Conservation (phyloP, 1,140 invertebrate genomes). For the Drosophila sp. region DNA sequence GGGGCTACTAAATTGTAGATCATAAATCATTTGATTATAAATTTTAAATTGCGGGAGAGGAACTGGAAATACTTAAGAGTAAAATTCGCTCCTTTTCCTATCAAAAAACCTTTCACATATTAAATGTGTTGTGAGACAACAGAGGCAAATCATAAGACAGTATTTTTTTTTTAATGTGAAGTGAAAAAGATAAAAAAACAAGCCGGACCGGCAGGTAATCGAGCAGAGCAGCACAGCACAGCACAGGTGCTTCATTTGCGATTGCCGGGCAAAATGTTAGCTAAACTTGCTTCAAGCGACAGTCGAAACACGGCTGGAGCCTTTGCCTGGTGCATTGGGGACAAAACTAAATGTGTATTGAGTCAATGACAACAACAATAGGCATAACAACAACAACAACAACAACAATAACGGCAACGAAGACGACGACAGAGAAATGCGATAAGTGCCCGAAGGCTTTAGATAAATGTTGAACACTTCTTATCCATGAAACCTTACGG, state of each 20-base stretch:
- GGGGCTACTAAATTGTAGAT: slow-evolving; percentile 1
- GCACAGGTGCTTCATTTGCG: slow-evolving; percentile 35
- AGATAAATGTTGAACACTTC: slow-evolving; percentile 41
- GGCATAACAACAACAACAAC: slow-evolving; percentile 1
- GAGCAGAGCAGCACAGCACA: slow-evolving; percentile 1
- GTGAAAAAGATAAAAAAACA: slow-evolving; percentile 31
- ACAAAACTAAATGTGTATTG: slow-evolving; percentile 20
- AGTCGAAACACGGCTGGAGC: slow-evolving; percentile 19
- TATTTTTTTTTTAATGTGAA: slow-evolving; percentile 17
- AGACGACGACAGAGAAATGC: slow-evolving; percentile 6
- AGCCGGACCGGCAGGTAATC: slow-evolving; percentile 40
- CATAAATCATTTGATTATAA: slow-evolving; percentile 16
- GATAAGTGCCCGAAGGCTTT: slow-evolving; percentile 37
- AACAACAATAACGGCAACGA: not conserved
- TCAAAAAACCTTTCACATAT: slow-evolving; percentile 49
- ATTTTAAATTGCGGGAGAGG: not conserved
- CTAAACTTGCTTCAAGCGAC: slow-evolving; percentile 15
- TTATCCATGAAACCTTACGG: slow-evolving; percentile 38
- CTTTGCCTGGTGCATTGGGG: slow-evolving; percentile 27
- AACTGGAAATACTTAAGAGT: slow-evolving; percentile 16
- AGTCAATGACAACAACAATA: slow-evolving; percentile 28
- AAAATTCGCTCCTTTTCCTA: slow-evolving; percentile 21
- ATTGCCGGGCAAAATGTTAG: slow-evolving; percentile 16
- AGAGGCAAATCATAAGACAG: slow-evolving; percentile 38
- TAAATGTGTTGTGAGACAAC: slow-evolving; percentile 15